Percentiles rank a stretch among this genome's conserved stretches.
These are phyloP conservation scores for Platygyra sinensis DNA, from an alignment of 64 coral and sea anemone species.

Conservation along the genomic window DNA sequence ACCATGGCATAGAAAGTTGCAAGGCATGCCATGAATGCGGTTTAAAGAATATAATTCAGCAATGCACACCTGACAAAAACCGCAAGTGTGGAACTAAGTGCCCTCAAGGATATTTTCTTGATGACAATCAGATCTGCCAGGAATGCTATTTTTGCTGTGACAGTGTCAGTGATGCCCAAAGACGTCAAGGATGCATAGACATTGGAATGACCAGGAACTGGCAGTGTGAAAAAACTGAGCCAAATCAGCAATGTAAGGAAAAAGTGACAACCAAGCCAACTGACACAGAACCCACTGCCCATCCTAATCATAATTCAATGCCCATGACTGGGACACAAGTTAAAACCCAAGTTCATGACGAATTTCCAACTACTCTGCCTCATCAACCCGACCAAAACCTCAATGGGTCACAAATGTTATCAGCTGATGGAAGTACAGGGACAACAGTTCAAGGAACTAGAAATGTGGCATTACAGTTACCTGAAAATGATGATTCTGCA, in stretches of 20 bases:
- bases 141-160: slow-evolving; percentile 11
- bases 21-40: slow-evolving; percentile 27
- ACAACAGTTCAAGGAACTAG: no score
- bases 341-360: no score
- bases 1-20: neutral
- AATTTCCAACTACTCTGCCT: no score
- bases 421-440: no score
- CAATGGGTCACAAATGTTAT: no score
- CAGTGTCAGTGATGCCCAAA: neutral
- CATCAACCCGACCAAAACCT: no score
- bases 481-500: no score
- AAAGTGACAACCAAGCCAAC: no score
- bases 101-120: neutral
- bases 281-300: no score
- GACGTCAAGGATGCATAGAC: neutral
- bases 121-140: neutral
- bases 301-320: no score
- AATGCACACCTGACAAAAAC: slow-evolving; percentile 2
- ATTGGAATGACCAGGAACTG: neutral
- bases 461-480: no score
- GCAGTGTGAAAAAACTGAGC: neutral
- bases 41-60: neutral
- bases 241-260: neutral
- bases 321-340: no score
- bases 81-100: neutral